Base-by-base conservation (phyloP, 2,113 vertebrate species). In the Formicarius rufipectus region DNA sequence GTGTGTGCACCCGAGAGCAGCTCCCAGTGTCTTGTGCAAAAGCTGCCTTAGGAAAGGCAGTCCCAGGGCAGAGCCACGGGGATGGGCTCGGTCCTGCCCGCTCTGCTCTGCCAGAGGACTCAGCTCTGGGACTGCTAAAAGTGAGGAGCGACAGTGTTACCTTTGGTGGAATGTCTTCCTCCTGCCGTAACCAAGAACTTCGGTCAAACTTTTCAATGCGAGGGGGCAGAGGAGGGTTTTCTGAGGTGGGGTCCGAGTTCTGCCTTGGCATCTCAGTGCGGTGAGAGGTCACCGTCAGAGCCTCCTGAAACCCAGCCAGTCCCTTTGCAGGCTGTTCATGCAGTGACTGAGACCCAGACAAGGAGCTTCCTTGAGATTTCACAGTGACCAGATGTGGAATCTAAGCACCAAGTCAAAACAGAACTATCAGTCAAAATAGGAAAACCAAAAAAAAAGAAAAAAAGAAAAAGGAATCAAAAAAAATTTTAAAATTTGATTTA, bases 231-330 rank as follows among this genome's bases (percentile, higher is more conserved):
- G 98, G 98, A 87, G 99, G 99, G 87, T 99, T 99, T 98, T 99
- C 99, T 31, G 99, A 99, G 88, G 99, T 99, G 98, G 99, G 99
- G 98, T 99, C 99, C 18, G 99, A 99, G 98, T 99, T 99, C 98
- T 99, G 99, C 96, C 99, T 99, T 60, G 99, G 99, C 98, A 99
- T 99, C 98, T 99, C 99, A 45, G 99, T 98, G 69, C 99, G 99
- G 97, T 99, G 99, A 96, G 99, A 99, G 95, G 98, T 98, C 96
- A 99, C 98, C 68, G 98, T 98, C 93, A 99, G 98, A 90, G 98
- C 98, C 96, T 99, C 99, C 97, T 99, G 99, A 97, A 99, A 99
- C 93, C 99, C 99, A 59, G 99, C 99, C 58, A 99, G 98, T 91
- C 99, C 99, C 98, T 99, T 99, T 59, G 98, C 98, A 50, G 98